Evolutionary conservation across 2,888 invertebrate species (phyloP).

Genomic region (Phalangium opilio): DNA sequence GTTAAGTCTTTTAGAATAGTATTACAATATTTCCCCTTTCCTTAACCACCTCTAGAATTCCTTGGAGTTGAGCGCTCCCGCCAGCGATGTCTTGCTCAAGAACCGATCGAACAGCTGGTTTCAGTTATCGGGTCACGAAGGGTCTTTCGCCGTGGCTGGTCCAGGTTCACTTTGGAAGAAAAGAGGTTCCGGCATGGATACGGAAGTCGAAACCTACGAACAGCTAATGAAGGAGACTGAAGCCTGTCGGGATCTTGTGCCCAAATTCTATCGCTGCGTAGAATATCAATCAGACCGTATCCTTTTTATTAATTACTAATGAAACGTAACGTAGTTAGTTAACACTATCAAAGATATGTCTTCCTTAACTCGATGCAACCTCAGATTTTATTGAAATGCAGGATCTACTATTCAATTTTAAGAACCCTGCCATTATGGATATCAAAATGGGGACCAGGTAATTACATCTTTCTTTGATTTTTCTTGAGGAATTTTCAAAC

Average conservation of each 20-base stretch:
- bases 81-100: constrained; percentile 60
- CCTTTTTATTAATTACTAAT: constrained; percentile 27
- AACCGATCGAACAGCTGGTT: constrained; percentile 51
- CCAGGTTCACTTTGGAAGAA: constrained; percentile 89
- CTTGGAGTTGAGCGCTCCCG: constrained; percentile 74
- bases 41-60: constrained; percentile 42
- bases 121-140: constrained; percentile 71
- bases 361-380: constrained; percentile 47
- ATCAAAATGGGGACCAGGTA: constrained; percentile 84
- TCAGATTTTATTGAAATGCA: constrained; percentile 80
- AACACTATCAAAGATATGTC: too few relatives aligned
- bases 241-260: constrained; percentile 54
- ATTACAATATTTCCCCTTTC: background rate
- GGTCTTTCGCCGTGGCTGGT: constrained; percentile 75
- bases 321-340: too few relatives aligned
- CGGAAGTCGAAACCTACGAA: constrained; percentile 46
- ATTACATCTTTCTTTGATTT: too few relatives aligned
- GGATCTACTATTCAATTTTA: constrained; percentile 76
- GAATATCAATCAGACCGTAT: constrained; percentile 35
- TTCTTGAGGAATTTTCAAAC: too few relatives aligned
- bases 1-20: background rate
- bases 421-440: constrained; percentile 88
- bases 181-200: constrained; percentile 40
- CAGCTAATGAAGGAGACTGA: constrained; percentile 49
- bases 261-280: constrained; percentile 64